A percentile compares a stretch with the other conserved stretches of the same genome.
These are phyloP conservation scores for Ctenomys sociabilis DNA, from an alignment of 2,113 vertebrate genomes.

Conservation along the genomic window DNA sequence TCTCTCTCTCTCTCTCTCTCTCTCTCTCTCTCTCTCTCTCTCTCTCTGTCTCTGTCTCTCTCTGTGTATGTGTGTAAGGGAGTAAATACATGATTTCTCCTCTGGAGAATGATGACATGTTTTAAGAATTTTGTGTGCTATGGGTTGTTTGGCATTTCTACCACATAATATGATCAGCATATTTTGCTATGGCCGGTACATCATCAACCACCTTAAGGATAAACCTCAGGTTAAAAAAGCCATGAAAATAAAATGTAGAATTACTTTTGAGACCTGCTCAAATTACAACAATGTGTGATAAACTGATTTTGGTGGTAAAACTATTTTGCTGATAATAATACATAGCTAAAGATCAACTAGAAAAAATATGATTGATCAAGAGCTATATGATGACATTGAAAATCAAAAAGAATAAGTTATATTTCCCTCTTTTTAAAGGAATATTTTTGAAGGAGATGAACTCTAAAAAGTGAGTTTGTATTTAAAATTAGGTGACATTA, in stretches of 20 bases:
- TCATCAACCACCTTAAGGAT: neutral
- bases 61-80: neutral
- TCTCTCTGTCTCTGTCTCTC: too few relatives aligned
- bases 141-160: neutral
- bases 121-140: neutral
- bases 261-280: neutral
- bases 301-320: neutral
- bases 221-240: neutral
- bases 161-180: neutral
- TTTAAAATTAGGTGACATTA: neutral
- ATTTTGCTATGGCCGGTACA: neutral
- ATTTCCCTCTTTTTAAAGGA: neutral
- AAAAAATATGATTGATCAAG: neutral
- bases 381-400: neutral
- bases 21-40: too few relatives aligned
- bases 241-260: too few relatives aligned
- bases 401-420: neutral
- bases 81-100: neutral
- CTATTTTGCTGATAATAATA: neutral
- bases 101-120: neutral
- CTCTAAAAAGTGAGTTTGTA: neutral
- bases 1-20: too few relatives aligned
- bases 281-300: neutral
- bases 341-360: neutral
- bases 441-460: neutral